Evolutionary conservation across 1,140 invertebrate genomes (phyloP), one percentile per base, ranked within the genome.

Genomic region (Wasmannia auropunctata): DNA sequence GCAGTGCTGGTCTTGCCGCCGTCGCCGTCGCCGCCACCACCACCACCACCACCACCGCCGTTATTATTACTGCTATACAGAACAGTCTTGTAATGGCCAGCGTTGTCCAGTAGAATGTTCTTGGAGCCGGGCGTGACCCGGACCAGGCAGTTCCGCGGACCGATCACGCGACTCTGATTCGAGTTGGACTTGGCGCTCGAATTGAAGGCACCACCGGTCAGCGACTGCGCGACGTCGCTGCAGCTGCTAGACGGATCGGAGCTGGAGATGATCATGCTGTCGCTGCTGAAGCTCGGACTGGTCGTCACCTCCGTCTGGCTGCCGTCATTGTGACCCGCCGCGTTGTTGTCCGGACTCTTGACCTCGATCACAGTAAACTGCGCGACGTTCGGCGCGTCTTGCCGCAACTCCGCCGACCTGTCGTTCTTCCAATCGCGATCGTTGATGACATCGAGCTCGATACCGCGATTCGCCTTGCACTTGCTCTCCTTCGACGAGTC

Each of bases 91-190:
- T 96, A 96, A 46, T 96, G 96, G 74, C 97, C 96, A 25, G 96
- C 96, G 91, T 97, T 98, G 92, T 98, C 97, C 11, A 98, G 92
- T 1, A 98, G 93, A 89, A 98, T 97, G 92, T 98, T 98, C 91
- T 97, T 97, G 7, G 97, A 97, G 0, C 97, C 97, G 2, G 96
- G 96, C 87, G 97, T 97, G 75, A 98, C 95, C 37, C 97, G 95
- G 87, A 97, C 95, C 10, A 97, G 96, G 91, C 97, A 97, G 86
- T 97, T 96, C 81, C 97, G 95, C 0, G 97, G 97, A 10, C 97
- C 97, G 10, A 95, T 95, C 37, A 94, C 62, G 81, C 95, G 43
- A 87, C 92, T 92, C 92, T 95, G 92, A 91, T 90, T 93, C 87
- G 89, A 93, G 87, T 88, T 56, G 4, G 70, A 63, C 8, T 88